Conservation (phyloP, 2,888 invertebrate species). For the Molanna angustata region DNA sequence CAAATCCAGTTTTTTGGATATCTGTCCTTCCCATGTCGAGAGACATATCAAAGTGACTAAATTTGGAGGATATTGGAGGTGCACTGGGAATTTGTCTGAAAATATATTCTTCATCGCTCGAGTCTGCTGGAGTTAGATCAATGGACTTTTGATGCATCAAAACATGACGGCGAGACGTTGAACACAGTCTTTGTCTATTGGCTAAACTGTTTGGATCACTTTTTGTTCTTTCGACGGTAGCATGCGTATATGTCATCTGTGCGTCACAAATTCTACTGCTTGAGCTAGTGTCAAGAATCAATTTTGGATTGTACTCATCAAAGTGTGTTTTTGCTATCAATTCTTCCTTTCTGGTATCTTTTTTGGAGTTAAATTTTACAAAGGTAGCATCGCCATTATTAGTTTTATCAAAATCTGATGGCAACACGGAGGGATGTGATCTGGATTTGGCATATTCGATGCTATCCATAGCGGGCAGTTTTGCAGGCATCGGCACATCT, state of each 20-base stretch:
- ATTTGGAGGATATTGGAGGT: conserved; percentile 67
- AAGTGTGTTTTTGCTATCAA: conserved; percentile 65
- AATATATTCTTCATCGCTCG: conserved; percentile 79
- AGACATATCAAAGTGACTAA: conserved; percentile 67
- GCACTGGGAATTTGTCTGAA: conserved; percentile 74
- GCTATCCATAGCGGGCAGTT: conserved; percentile 55
- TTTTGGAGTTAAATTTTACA: conserved; percentile 48
- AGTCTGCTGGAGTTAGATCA: conserved; percentile 80
- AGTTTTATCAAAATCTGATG: conserved; percentile 62
- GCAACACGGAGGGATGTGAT: conserved; percentile 55
- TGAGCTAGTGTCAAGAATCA: conserved; percentile 54
- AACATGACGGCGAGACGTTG: conserved; percentile 72
- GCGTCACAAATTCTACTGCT: conserved; percentile 53
- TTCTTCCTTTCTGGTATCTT: conserved; percentile 60
- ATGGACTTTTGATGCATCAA: conserved; percentile 85
- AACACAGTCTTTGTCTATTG: conserved; percentile 68
- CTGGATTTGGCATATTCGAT: conserved; percentile 57
- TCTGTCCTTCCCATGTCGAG: conserved; percentile 52
- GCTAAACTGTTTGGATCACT: conserved; percentile 82
- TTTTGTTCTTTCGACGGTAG: conserved; percentile 79
- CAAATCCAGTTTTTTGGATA: conserved; percentile 64
- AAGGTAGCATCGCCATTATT: conserved; percentile 44
- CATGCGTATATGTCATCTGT: conserved; percentile 60
- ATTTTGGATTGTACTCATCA: conserved; percentile 71
- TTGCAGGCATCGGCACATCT: conserved; percentile 47